These are phyloP conservation scores for Clarias platycephalus DNA, from an alignment of 2,797 vertebrate species.

Conservation along the genomic window DNA sequence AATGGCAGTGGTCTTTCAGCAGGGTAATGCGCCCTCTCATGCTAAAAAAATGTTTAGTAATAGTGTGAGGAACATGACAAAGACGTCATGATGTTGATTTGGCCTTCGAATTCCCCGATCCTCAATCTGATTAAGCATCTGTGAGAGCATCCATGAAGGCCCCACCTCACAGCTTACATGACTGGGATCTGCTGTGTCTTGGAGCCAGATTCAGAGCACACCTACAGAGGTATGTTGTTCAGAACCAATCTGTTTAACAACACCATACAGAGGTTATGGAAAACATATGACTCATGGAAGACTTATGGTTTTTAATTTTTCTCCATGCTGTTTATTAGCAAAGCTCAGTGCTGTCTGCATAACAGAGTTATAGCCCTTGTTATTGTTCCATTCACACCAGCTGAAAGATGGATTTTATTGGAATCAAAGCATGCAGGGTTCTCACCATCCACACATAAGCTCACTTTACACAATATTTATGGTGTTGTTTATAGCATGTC, in stretches of 20 bases:
- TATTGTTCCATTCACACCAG: constrained; percentile 36
- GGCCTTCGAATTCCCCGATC: no score
- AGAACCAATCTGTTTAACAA: not conserved
- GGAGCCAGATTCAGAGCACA: no score
- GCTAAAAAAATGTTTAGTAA: no score
- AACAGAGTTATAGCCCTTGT: constrained; percentile 10
- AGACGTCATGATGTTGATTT: no score
- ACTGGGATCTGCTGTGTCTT: no score
- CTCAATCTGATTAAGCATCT: no score
- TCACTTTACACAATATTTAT: constrained; percentile 15
- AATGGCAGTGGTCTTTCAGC: no score
- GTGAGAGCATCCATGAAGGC: no score
- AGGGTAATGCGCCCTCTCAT: no score
- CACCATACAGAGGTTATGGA: not conserved
- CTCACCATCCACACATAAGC: constrained; percentile 11
- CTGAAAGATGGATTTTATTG: constrained; percentile 45
- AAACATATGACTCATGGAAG: not conserved
- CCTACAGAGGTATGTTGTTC: not conserved
- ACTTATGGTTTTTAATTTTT: not conserved
- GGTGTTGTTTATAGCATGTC: constrained; percentile 14
- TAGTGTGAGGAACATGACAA: no score
- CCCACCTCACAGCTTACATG: no score
- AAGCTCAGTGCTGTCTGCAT: not conserved
- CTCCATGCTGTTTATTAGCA: not conserved
- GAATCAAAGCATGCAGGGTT: not conserved